Evolutionary conservation across 2,797 vertebrate genomes (phyloP).

Genomic region (Melanotaenia parkinsoni): DNA sequence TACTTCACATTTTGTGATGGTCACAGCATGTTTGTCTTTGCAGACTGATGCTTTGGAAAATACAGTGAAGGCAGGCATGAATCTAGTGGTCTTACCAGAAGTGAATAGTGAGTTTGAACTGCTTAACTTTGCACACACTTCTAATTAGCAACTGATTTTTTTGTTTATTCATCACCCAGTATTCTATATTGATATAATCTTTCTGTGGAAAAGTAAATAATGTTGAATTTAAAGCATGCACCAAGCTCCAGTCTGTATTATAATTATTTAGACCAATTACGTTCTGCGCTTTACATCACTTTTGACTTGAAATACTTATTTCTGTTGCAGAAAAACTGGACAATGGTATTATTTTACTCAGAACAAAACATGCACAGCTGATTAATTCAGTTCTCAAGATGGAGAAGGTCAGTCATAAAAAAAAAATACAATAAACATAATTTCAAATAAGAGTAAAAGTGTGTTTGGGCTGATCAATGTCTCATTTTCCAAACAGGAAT

Average conservation of each 20-base stretch:
- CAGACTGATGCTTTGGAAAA: constrained; percentile 65
- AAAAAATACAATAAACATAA: too few species aligned
- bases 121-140: background rate
- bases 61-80: fast-evolving
- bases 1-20: background rate
- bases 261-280: background rate
- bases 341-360: constrained; percentile 59
- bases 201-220: background rate
- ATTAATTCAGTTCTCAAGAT: constrained; percentile 64
- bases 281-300: background rate
- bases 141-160: background rate
- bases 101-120: constrained; percentile 70
- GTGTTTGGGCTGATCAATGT: constrained; percentile 1
- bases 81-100: background rate
- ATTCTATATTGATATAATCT: background rate
- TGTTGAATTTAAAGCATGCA: too few species aligned
- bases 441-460: background rate
- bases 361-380: constrained; percentile 32
- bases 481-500: constrained; percentile 64
- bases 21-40: constrained; percentile 20
- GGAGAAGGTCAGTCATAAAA: constrained; percentile 62
- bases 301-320: background rate
- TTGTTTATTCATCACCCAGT: background rate
- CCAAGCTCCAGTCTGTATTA: background rate
- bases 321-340: constrained; percentile 59